These are phyloP conservation scores for Sinonovacula constricta DNA, from an alignment of 1,140 invertebrate genomes.

Conservation along the genomic window DNA sequence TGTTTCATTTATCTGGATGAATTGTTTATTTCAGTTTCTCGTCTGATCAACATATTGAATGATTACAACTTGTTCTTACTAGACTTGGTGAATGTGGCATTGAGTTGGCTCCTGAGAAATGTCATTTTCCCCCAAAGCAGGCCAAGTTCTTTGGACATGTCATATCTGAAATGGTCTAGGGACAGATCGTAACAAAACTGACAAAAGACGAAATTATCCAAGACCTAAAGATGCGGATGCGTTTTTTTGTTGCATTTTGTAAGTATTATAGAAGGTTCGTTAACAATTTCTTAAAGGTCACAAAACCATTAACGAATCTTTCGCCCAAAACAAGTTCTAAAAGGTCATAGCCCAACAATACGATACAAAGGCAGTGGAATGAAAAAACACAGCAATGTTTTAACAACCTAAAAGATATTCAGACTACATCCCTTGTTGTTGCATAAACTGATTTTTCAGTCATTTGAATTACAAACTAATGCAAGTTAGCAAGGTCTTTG, in stretches of 20 bases:
- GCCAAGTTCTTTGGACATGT: constrained; percentile 61
- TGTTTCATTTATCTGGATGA: constrained; percentile 63
- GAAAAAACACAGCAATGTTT: constrained; percentile 44
- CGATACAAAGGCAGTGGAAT: constrained; percentile 23
- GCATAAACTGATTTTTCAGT: constrained; percentile 49
- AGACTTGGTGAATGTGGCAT: too few species aligned
- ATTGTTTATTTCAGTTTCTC: constrained; percentile 53
- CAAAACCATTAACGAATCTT: constrained; percentile 53
- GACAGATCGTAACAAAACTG: constrained; percentile 62
- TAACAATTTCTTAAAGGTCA: constrained; percentile 57
- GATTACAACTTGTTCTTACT: too few species aligned
- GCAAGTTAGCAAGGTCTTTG: constrained; percentile 59
- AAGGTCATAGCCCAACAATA: not conserved
- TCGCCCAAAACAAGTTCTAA: constrained; percentile 23
- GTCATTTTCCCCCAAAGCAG: constrained; percentile 72
- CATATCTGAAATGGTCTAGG: constrained; percentile 59
- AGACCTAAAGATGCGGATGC: constrained; percentile 60
- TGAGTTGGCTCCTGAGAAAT: too few species aligned
- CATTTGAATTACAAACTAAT: constrained; percentile 58
- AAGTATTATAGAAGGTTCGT: constrained; percentile 74
- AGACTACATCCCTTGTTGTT: constrained; percentile 51
- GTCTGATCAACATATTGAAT: constrained; percentile 51
- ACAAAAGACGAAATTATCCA: constrained; percentile 63
- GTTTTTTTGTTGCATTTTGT: constrained; percentile 65
- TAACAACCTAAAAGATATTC: constrained; percentile 50